Base-by-base conservation (phyloP, 1,140 invertebrate species). In the Pollicipes pollicipes region DNA sequence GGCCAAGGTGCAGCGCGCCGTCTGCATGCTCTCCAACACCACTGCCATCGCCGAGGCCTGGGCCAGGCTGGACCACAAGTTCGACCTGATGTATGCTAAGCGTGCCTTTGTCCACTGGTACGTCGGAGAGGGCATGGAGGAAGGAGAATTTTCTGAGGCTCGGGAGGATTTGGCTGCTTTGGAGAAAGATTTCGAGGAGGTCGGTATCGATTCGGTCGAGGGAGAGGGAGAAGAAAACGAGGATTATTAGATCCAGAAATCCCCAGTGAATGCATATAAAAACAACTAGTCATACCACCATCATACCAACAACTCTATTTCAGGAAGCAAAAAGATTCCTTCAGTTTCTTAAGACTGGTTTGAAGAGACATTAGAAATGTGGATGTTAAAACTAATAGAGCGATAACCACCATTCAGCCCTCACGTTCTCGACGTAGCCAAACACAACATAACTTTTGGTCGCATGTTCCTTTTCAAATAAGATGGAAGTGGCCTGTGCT, bases 121-220 rank as follows among this genome's bases (percentile, higher is more conserved):
- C 64, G 64, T 66, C 64, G 64, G 64, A 21, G 64, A 66, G n/a
- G 64, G 64, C n/a, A 70, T 70, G 69, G 69, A 70, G 32, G 69
- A 70, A n/a, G 69, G 69, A 2, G 69, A 70, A 30, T 70, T 70
- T 30, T 31, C 69, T 30, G 69, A 70, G 69, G 66, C 70, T 68
- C 85, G 90, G 75, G 90, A 93, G 80, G 90, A 92, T 84, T 81
- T 91, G 76, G 89, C 90, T 67, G 88, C 88, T 26, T 81, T 91
- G 6, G 88, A 91, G 82, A 90, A 90, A 79, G 90, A 92, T 79
- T 91, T 91, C 79, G 88, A 90, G 80, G 88, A 90, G 79, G 87
- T 89, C 76, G 86, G 88, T 74, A 85, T 87, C 82, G 86, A 90
- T 81, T 78, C 80, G 30, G 77, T 78, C 70, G 78, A 77, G 69